phyloP scores from a whole-genome alignment of 2,888 invertebrate species.

The Yponomeuta plumbellus region DNA sequence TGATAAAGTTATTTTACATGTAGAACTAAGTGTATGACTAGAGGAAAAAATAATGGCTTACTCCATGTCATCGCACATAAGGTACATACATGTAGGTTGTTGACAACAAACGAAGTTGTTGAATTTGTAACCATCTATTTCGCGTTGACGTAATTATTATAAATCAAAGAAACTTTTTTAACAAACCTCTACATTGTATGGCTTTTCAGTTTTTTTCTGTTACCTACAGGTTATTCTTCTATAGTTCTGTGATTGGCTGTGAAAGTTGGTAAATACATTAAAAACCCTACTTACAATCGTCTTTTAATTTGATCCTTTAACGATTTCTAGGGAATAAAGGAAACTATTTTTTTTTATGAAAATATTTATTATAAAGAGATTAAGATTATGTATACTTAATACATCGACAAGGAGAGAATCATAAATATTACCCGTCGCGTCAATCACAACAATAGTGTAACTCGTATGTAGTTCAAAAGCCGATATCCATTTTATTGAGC shows the following conservation, averaged over 20 bases:
- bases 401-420: neutral
- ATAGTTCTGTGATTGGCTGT: neutral
- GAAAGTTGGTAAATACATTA: neutral
- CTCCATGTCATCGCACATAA: no score
- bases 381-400: neutral
- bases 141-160: no score
- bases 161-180: no score
- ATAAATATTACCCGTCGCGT: constrained; percentile 1
- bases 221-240: neutral
- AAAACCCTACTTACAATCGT: neutral
- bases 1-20: no score
- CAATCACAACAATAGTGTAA: neutral
- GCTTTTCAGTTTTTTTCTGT: neutral
- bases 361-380: constrained; percentile 9
- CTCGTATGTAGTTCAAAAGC: neutral
- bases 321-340: neutral
- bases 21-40: no score
- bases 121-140: no score
- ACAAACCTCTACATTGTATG: no score
- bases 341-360: constrained; percentile 1
- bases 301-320: neutral
- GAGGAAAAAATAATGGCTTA: no score
- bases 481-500: neutral
- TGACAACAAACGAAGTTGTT: no score
- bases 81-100: no score